A percentile compares a stretch with the other conserved stretches of the same genome.
These are phyloP conservation scores for Eonycteris spelaea DNA, from an alignment of 2,113 vertebrate genomes.

Conservation along the genomic window DNA sequence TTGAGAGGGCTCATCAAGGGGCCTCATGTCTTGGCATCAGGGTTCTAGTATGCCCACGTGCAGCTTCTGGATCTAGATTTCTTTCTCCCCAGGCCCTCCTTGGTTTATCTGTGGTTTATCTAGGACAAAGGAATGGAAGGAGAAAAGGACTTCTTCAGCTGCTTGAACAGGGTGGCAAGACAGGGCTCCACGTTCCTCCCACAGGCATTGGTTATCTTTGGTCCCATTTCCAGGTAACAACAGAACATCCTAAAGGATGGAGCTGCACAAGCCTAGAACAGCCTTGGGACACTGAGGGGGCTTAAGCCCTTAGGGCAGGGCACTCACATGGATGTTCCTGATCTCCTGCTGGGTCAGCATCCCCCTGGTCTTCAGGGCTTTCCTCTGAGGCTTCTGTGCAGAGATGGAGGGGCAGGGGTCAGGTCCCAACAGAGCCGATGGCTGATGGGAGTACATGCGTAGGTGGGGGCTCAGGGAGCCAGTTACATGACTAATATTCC, in stretches of 20 bases:
- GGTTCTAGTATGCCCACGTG: background rate
- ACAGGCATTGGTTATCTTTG: background rate
- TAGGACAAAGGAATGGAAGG: background rate
- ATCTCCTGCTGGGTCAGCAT: conserved; percentile 93
- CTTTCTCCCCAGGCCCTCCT: background rate
- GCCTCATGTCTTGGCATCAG: background rate
- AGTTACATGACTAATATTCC: background rate
- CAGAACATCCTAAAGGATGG: background rate
- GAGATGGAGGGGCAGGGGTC: conserved; percentile 30
- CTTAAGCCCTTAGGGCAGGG: too few relatives aligned
- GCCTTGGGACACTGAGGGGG: background rate
- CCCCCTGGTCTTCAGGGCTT: conserved; percentile 89
- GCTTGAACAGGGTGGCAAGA: background rate
- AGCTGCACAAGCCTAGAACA: background rate
- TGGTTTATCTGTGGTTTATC: background rate
- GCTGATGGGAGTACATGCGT: background rate
- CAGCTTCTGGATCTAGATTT: background rate
- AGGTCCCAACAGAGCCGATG: background rate
- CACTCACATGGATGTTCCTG: conserved; percentile 92
- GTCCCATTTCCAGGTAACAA: background rate
- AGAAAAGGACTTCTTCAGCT: background rate
- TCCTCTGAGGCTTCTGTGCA: conserved; percentile 88
- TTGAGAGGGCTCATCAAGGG: background rate
- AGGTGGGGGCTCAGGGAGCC: background rate
- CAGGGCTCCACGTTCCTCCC: background rate